These are phyloP conservation scores for Macaria notata DNA, from an alignment of 2,888 invertebrate species.

Conservation along the genomic window DNA sequence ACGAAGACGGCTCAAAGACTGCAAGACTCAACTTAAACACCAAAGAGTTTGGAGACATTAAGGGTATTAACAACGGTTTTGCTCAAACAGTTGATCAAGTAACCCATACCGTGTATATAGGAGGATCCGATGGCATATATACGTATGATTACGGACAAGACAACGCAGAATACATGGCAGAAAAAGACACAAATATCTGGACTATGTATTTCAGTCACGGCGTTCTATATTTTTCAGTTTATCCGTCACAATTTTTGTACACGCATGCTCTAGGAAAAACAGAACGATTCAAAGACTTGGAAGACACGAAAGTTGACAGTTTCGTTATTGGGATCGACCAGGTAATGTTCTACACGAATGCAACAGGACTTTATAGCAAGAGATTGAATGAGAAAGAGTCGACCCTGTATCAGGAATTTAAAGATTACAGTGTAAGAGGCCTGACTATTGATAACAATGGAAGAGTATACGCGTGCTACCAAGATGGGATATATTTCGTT, in stretches of 20 bases:
- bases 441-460: constrained; percentile 54
- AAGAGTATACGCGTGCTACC: constrained; percentile 49
- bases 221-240: constrained; percentile 54
- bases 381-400: constrained; percentile 55
- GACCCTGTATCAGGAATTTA: constrained; percentile 39
- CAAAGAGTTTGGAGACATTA: constrained; percentile 52
- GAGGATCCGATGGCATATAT: constrained; percentile 61
- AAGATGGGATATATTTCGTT: constrained; percentile 56
- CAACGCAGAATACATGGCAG: constrained; percentile 48
- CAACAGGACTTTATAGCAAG: constrained; percentile 58
- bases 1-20: constrained; percentile 51
- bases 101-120: constrained; percentile 57
- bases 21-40: constrained; percentile 57
- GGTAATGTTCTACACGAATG: constrained; percentile 57
- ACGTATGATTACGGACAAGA: constrained; percentile 55
- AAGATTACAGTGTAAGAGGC: constrained; percentile 45
- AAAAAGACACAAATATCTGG: constrained; percentile 55
- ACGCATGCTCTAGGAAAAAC: constrained; percentile 46
- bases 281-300: constrained; percentile 53
- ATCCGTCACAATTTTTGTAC: constrained; percentile 59
- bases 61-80: constrained; percentile 56
- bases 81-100: constrained; percentile 59
- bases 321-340: constrained; percentile 61
- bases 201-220: constrained; percentile 56
- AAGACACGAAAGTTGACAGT: constrained; percentile 63